These are phyloP conservation scores for Parapristionchus giblindavisi DNA, from an alignment of 2,888 invertebrate species.

Conservation along the genomic window DNA sequence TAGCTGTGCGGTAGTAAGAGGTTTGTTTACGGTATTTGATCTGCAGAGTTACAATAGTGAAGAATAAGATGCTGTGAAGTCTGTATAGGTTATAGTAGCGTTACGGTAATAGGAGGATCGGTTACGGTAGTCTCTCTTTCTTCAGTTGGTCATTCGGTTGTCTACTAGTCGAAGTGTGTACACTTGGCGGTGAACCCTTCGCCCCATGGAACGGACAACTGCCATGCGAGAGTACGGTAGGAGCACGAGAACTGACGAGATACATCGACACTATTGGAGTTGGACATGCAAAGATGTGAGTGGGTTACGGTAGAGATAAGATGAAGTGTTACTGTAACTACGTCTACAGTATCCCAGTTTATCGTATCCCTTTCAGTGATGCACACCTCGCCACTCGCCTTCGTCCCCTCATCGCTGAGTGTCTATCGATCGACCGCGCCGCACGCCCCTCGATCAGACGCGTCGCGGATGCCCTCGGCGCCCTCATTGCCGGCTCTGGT, in stretches of 20 bases:
- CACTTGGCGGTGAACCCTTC: conserved; percentile 21
- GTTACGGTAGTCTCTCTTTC: neutral
- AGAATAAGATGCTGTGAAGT: no score
- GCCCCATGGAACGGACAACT: neutral
- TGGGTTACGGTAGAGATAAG: neutral
- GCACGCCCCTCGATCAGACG: conserved; percentile 5
- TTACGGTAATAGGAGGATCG: neutral
- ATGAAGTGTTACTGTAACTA: neutral
- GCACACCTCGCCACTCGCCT: conserved; percentile 12
- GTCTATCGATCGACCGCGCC: conserved; percentile 29
- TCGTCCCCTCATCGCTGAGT: conserved; percentile 11
- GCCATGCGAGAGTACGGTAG: neutral
- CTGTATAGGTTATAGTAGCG: neutral
- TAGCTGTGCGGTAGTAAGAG: neutral
- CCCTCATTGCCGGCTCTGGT: neutral
- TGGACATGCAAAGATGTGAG: conserved; percentile 38
- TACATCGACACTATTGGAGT: conserved; percentile 13
- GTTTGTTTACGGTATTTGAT: neutral
- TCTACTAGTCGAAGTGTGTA: conserved; percentile 22
- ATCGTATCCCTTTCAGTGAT: conserved; percentile 4
- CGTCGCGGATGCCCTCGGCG: conserved; percentile 14
- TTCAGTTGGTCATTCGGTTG: conserved; percentile 38
- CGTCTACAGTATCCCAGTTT: neutral
- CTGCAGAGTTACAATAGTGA: no score
- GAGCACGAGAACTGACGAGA: conserved; percentile 4